Evolutionary conservation across 1,140 invertebrate species (phyloP), one percentile per base, ranked within the genome.

Genomic region (Drosophila sechellia): DNA sequence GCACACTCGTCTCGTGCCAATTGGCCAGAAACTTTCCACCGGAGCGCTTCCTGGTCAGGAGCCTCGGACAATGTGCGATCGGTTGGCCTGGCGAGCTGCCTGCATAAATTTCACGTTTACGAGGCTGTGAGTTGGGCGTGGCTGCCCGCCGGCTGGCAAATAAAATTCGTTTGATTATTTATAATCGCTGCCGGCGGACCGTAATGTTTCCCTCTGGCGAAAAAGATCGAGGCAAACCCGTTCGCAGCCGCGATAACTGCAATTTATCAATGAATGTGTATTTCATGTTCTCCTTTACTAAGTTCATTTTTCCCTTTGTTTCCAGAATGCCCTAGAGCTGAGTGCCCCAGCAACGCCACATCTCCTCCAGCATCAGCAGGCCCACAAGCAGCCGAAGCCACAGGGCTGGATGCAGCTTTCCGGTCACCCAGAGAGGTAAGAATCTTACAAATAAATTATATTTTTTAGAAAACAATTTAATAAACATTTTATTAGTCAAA

Each of bases 321-420:
- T 95, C n/a, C 93, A 98, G 97, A 98, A 98, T 93, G 97, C 98
- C 43, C 93, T 99, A 77, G 98, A 98, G 89, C 93, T 99, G 70
- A 97, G 97, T 57, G 97, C 96, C 6, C 97, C 98, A 39, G 97
- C 98, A 37, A 97, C 97, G 78, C 97, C 98, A 87, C 95, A 97
- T 22, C 93, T 98, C 31, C 91, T 98, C 49, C 86, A 91, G 58
- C 90, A 91, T 75, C 77, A 91, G 53, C 90, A 90, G 54, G 57
- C 87, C 49, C 84, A 89, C 48, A 83, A 69, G 13, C 90, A 95
- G 64, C 92, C 92, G 3, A 92, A 95, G 64, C 93, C 93, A 40
- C 95, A 95, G 71, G 95, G 95, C 35, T 99, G 97, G 97, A 96
- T 99, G 92, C 98, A 99, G 92, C 93, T 99, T 48, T 97, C 97